Percentiles rank a stretch among this genome's conserved stretches.
phyloP scores from a whole-genome alignment of 1,140 invertebrate genomes.

The Trichomalopsis sarcophagae region DNA sequence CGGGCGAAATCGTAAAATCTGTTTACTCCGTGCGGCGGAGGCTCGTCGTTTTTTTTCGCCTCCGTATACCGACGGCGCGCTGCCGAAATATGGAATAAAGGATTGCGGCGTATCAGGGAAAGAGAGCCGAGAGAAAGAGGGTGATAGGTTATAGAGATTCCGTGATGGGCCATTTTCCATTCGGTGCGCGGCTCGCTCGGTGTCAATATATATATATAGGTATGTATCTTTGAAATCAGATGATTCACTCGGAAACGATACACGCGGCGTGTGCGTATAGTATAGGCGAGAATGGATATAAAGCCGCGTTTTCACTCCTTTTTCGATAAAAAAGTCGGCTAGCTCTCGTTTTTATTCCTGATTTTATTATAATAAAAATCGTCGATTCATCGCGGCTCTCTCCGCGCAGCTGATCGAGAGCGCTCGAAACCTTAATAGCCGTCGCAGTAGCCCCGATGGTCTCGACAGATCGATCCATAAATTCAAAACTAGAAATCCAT shows the following conservation, averaged over 20 bases:
- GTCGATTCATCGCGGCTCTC: no score
- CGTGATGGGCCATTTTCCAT: background rate
- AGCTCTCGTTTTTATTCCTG: no score
- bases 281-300: no score
- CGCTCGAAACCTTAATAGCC: no score
- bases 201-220: background rate
- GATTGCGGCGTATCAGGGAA: no score
- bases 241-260: background rate
- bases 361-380: no score
- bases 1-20: conserved; percentile 47
- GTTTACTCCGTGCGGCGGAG: conserved; percentile 29
- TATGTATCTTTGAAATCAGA: background rate
- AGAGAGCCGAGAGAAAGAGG: background rate
- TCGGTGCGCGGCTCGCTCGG: background rate
- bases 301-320: no score
- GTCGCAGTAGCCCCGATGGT: background rate
- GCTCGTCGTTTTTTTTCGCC: conserved; percentile 2
- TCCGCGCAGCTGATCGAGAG: no score
- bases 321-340: no score
- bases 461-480: background rate
- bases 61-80: background rate
- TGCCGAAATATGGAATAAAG: conserved; percentile 4
- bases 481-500: background rate
- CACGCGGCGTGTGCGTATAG: no score
- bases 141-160: conserved; percentile 1